Evolutionary conservation across 2,797 vertebrate genomes (phyloP), one percentile per base, ranked within the genome.

Genomic region (Anomalospiza imberbis): DNA sequence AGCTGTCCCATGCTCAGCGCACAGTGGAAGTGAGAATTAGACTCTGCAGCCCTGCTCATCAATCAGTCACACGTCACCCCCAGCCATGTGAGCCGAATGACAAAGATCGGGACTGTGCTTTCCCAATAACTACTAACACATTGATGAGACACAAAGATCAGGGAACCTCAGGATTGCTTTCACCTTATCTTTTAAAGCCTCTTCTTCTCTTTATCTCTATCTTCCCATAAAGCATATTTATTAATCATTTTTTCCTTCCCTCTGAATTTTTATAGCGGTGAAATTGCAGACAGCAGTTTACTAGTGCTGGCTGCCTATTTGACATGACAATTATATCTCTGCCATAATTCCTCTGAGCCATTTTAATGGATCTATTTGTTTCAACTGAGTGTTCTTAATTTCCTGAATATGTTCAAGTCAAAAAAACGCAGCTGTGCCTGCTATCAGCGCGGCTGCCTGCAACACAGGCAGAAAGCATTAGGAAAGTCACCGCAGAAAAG

Each of bases 301-400:
- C 86, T 54, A 62, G 83, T 36, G 48, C 90, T 40, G 71, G 82
- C 91, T 94, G 82, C 85, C 81, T 95, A 79, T 91, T 82, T 86
- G 95, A 96, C 91, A 80, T 74, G 92, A 94, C 92, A 97, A 95
- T 95, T 96, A 94, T 84, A 89, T 91, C 92, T 85, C 92, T 91
- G 78, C 89, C 73, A 82, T 85, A 95, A 96, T 89, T 94, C 90
- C 95, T 94, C 95, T 82, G 90, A 96, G 91, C 84, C 89, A 66
- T 89, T 95, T 94, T 74, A 95, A 96, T 92, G 88, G 93, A 95
- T 93, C 84, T 96, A 86, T 96, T 96, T 96, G 93, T 95, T 96
- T 97, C 94, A 96, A 95, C 91, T 94, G 92, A 51, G 70, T 88
- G 93, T 96, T 96, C 91, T 95, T 97, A 95, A 97, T 97, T 96